These are phyloP conservation scores for Choristoneura rosaceana DNA, from an alignment of 2,888 invertebrate species.

Conservation along the genomic window DNA sequence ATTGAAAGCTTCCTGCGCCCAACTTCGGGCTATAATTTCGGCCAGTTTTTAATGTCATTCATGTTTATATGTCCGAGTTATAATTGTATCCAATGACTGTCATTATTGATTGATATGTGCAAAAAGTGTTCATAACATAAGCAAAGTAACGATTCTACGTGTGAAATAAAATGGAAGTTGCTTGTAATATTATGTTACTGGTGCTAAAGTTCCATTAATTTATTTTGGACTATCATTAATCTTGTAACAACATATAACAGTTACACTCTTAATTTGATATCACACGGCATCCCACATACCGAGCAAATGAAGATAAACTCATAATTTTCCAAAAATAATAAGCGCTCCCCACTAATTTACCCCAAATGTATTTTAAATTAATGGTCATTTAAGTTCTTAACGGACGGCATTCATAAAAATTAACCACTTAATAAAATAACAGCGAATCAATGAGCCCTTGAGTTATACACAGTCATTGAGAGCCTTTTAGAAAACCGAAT, in stretches of 20 bases:
- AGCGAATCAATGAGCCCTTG: slow-evolving; percentile 73
- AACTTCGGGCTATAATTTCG: slow-evolving; percentile 46
- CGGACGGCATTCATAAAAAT: slow-evolving; percentile 66
- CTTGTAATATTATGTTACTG: background rate
- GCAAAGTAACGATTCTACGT: background rate
- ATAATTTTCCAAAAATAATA: slow-evolving; percentile 35
- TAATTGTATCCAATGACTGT: slow-evolving; percentile 36
- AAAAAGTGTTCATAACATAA: slow-evolving; percentile 16
- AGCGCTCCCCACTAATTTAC: slow-evolving; percentile 48
- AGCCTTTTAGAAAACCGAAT: slow-evolving; percentile 63
- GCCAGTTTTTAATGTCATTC: slow-evolving; percentile 39
- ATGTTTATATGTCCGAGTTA: slow-evolving; percentile 37
- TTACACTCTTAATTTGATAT: slow-evolving; percentile 20
- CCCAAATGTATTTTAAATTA: slow-evolving; percentile 61
- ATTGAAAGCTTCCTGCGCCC: slow-evolving; percentile 64
- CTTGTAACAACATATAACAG: background rate
- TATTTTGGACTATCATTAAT: slow-evolving; percentile 9
- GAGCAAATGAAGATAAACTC: slow-evolving; percentile 35
- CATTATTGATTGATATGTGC: slow-evolving; percentile 33
- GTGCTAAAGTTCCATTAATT: background rate
- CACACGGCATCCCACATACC: slow-evolving; percentile 24
- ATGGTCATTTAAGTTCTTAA: slow-evolving; percentile 58
- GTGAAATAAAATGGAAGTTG: background rate
- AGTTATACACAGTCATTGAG: slow-evolving; percentile 70
- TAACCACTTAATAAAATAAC: slow-evolving; percentile 74